A percentile compares a stretch with the other conserved stretches of the same genome.
These are phyloP conservation scores for Allolobophora icterica DNA, from an alignment of 2,888 invertebrate genomes.

Conservation along the genomic window DNA sequence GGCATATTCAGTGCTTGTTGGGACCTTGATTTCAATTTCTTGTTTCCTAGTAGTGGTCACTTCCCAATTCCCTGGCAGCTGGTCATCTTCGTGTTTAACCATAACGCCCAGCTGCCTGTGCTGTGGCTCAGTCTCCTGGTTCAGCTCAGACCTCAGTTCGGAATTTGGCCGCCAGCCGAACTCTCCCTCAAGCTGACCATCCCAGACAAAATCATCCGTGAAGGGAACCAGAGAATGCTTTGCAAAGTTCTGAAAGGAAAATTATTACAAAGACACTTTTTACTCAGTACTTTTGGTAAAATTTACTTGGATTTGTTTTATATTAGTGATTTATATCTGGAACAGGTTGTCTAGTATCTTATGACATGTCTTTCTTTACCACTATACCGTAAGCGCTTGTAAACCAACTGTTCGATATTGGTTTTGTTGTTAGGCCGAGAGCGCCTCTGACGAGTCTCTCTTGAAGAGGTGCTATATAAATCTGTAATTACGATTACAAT, in stretches of 20 bases:
- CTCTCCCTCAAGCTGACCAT: slow-evolving; percentile 22
- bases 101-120: neutral
- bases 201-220: slow-evolving; percentile 20
- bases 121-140: neutral
- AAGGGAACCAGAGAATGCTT: slow-evolving; percentile 18
- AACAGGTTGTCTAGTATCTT: no score
- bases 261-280: neutral
- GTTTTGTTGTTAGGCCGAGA: no score
- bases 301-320: no score
- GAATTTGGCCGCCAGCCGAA: neutral
- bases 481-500: no score
- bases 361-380: no score
- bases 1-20: neutral
- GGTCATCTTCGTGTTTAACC: neutral
- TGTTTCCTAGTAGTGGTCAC: neutral
- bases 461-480: no score
- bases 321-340: no score
- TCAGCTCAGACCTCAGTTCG: slow-evolving; percentile 1
- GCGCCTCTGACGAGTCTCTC: no score
- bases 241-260: neutral
- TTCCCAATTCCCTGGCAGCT: neutral
- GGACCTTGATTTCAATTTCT: neutral
- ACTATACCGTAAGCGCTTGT: no score
- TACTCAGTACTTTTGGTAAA: no score
- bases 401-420: no score